Evolutionary conservation across 2,888 invertebrate genomes (phyloP).

Genomic region (Melipona beecheii): DNA sequence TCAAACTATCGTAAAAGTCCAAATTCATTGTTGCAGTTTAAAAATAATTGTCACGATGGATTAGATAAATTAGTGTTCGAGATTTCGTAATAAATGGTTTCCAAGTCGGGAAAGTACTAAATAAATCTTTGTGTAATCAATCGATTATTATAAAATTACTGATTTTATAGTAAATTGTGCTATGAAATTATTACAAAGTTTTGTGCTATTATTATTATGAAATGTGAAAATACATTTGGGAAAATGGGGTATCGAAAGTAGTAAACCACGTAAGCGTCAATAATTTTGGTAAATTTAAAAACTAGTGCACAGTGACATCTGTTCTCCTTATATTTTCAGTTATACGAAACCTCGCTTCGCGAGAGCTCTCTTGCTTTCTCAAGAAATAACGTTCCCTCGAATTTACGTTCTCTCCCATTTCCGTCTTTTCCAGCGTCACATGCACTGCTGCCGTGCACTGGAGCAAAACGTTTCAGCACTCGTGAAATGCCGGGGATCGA

Average conservation of each 20-base stretch:
- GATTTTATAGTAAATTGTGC: too few species aligned
- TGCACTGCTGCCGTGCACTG: background rate
- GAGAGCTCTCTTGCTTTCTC: conserved; percentile 1
- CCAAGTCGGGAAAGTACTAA: background rate
- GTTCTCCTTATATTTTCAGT: conserved; percentile 8
- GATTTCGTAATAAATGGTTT: background rate
- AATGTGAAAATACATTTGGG: background rate
- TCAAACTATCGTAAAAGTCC: background rate
- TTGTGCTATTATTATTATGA: too few species aligned
- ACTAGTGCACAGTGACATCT: conserved; percentile 2
- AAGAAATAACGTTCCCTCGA: conserved; percentile 6
- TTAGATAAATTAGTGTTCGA: background rate
- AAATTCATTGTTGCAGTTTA: background rate
- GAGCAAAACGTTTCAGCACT: background rate
- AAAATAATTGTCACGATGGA: background rate
- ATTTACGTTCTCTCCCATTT: conserved; percentile 11
- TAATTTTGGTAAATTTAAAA: background rate
- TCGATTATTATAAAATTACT: too few species aligned
- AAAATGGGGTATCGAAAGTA: background rate
- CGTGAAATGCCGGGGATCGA: background rate
- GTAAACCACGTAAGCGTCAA: background rate
- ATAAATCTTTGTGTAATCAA: background rate
- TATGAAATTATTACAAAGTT: background rate
- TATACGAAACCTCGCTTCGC: conserved; percentile 5
- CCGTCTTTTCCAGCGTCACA: background rate